Percentiles rank a stretch among this genome's conserved stretches.
These are phyloP conservation scores for Apotomis betuletana DNA, from an alignment of 2,888 invertebrate species.

Conservation along the genomic window DNA sequence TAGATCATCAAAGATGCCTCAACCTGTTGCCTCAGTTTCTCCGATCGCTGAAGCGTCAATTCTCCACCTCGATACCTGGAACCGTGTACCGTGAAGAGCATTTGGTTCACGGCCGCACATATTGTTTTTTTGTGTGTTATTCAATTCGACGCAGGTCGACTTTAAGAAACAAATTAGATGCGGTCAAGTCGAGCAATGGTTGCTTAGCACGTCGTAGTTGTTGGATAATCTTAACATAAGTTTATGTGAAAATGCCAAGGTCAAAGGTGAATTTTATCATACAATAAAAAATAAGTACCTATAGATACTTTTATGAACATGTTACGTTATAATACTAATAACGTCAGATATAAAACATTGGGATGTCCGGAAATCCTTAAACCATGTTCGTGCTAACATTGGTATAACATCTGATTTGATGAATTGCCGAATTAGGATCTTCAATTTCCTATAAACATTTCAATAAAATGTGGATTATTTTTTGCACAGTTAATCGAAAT, in stretches of 20 bases:
- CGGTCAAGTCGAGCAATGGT: conserved; percentile 11
- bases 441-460: too few species aligned
- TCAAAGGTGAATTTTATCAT: too few species aligned
- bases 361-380: too few species aligned
- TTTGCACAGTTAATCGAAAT: too few species aligned
- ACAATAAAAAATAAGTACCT: too few species aligned
- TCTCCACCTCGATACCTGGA: background rate
- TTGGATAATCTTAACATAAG: background rate
- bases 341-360: too few species aligned
- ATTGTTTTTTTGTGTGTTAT: conserved; percentile 25
- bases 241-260: background rate
- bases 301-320: too few species aligned
- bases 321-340: too few species aligned
- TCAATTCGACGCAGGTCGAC: conserved; percentile 29
- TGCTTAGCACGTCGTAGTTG: conserved; percentile 5
- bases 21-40: conserved; percentile 53
- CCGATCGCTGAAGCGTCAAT: conserved; percentile 47
- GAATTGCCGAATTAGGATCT: too few species aligned
- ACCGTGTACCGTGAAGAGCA: conserved; percentile 68
- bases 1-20: conserved; percentile 71
- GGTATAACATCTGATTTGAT: too few species aligned
- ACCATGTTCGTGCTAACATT: too few species aligned
- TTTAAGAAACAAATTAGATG: conserved; percentile 26
- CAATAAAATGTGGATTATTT: too few species aligned
- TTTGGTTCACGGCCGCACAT: conserved; percentile 71